These are phyloP conservation scores for Phthorimaea operculella DNA, from an alignment of 1,140 invertebrate genomes.

Conservation along the genomic window DNA sequence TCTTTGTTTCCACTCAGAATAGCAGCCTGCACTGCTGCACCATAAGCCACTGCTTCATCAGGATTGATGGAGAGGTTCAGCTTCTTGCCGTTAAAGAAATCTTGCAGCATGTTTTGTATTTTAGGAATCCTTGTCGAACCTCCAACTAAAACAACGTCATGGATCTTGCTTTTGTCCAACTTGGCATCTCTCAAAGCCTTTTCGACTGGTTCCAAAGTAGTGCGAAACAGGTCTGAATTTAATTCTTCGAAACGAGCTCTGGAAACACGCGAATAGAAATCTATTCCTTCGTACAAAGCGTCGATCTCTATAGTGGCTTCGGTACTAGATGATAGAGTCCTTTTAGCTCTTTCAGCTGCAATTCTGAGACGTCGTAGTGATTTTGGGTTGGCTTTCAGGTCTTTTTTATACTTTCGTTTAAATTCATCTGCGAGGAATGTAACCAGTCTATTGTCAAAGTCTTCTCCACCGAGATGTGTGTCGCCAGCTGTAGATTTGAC, in stretches of 20 bases:
- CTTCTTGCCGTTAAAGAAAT: constrained; percentile 61
- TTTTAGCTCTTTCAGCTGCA: constrained; percentile 69
- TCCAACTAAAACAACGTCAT: constrained; percentile 79
- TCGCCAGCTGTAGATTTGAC: constrained; percentile 83
- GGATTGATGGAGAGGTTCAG: constrained; percentile 68
- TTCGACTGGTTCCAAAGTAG: constrained; percentile 67
- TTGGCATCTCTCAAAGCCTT: constrained; percentile 75
- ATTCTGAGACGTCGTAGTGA: constrained; percentile 71
- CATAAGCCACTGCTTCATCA: constrained; percentile 66
- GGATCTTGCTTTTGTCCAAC: constrained; percentile 72
- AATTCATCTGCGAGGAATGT: constrained; percentile 75
- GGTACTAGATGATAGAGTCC: constrained; percentile 65
- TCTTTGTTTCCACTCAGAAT: constrained; percentile 62
- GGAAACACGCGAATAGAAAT: constrained; percentile 64
- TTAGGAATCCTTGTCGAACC: constrained; percentile 75
- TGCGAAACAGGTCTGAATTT: constrained; percentile 62
- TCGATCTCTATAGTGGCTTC: constrained; percentile 68
- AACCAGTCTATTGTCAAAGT: constrained; percentile 88
- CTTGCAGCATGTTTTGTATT: constrained; percentile 64
- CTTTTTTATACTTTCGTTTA: constrained; percentile 68
- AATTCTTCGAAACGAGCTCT: constrained; percentile 67
- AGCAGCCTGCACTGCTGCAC: constrained; percentile 64
- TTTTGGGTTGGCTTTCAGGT: constrained; percentile 54
- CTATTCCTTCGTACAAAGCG: constrained; percentile 61
- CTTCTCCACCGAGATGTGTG: constrained; percentile 83